Conservation (phyloP, 1,140 invertebrate genomes). For the Diorhabda carinulata region DNA sequence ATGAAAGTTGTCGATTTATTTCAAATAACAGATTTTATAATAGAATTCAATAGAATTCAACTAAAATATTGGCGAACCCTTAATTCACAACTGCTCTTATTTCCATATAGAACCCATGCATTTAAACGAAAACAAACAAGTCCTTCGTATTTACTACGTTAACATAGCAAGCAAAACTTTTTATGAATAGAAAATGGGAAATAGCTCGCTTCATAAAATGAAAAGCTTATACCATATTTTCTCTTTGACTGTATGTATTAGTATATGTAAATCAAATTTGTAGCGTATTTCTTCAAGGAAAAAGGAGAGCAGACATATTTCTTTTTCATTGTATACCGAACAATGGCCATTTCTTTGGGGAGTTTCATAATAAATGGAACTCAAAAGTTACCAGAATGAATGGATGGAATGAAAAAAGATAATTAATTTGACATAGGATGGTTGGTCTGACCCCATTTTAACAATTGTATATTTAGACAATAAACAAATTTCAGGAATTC, state of each 20-base stretch:
- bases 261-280: constrained; percentile 22
- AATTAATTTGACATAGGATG: not conserved
- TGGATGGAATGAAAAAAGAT: constrained; percentile 6
- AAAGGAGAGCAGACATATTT: constrained; percentile 17
- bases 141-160: not conserved
- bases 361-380: constrained; percentile 16
- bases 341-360: constrained; percentile 17
- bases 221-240: constrained; percentile 11
- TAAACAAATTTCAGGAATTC: no score
- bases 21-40: no score
- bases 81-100: not conserved
- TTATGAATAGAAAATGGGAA: not conserved
- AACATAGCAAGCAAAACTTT: not conserved
- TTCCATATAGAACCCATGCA: not conserved
- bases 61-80: no score
- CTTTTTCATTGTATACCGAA: constrained; percentile 19
- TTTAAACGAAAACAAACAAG: not conserved
- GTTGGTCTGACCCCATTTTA: no score
- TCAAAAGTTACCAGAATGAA: constrained; percentile 9
- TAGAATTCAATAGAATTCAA: no score
- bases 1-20: no score
- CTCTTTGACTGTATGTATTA: constrained; percentile 20
- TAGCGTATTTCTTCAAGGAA: constrained; percentile 14
- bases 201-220: not conserved
- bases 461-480: no score